A percentile compares a stretch with the other conserved stretches of the same genome.
These are phyloP conservation scores for Megalonaias nervosa DNA, from an alignment of 1,140 invertebrate species.

Conservation along the genomic window DNA sequence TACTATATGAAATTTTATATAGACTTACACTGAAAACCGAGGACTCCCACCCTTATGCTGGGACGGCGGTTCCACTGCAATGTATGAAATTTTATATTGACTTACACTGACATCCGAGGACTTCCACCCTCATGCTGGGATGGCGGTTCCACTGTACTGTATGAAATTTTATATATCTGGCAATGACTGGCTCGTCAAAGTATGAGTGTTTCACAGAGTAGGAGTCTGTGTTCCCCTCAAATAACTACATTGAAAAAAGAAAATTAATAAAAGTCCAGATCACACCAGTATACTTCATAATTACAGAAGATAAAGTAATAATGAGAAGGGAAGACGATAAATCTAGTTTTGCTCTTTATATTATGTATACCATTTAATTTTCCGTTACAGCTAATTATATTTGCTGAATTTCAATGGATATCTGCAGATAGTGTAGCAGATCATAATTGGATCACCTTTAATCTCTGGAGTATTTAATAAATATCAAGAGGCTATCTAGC, in stretches of 20 bases:
- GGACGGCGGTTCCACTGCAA: too few species aligned
- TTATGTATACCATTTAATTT: neutral
- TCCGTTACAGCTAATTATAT: slow-evolving; percentile 7
- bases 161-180: slow-evolving; percentile 75
- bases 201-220: slow-evolving; percentile 73
- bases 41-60: neutral
- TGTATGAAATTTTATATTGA: slow-evolving; percentile 7
- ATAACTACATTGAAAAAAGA: slow-evolving; percentile 64
- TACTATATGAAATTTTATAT: slow-evolving; percentile 74
- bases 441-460: neutral
- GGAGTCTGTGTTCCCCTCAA: slow-evolving; percentile 74
- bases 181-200: slow-evolving; percentile 73
- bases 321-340: neutral
- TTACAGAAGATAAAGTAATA: neutral
- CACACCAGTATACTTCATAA: neutral
- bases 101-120: slow-evolving; percentile 77
- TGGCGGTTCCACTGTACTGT: slow-evolving; percentile 74
- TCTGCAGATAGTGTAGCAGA: slow-evolving; percentile 2
- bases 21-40: slow-evolving; percentile 77
- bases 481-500: too few species aligned
- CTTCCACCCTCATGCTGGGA: slow-evolving; percentile 75
- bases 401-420: neutral
- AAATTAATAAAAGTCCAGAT: neutral
- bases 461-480: too few species aligned
- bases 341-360: neutral